These are phyloP conservation scores for Acropora yongei DNA, from an alignment of 64 coral and sea anemone species.

Conservation along the genomic window DNA sequence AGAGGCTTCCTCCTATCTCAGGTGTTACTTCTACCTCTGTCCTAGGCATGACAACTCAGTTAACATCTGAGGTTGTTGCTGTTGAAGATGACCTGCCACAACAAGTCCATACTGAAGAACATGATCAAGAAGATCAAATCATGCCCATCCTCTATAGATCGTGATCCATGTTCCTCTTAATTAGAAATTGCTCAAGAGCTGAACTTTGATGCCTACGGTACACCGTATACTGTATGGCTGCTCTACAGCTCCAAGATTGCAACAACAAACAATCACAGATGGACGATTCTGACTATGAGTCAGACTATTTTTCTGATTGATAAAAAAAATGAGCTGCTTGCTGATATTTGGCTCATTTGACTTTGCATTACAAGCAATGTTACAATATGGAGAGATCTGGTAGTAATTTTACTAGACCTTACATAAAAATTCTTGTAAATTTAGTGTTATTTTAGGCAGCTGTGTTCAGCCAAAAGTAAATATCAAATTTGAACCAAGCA, in stretches of 20 bases:
- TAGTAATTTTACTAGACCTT: background rate
- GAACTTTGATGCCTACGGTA: slow-evolving; percentile 1
- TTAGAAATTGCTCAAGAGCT: background rate
- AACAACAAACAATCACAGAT: background rate
- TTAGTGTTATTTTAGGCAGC: slow-evolving; percentile 8
- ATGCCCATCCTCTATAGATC: too few species aligned
- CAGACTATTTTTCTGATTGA: slow-evolving; percentile 35
- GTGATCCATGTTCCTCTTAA: slow-evolving; percentile 2
- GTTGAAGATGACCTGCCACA: background rate
- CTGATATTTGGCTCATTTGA: background rate
- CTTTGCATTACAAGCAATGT: background rate
- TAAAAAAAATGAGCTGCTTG: slow-evolving; percentile 7
- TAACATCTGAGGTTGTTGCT: background rate
- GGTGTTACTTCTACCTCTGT: background rate
- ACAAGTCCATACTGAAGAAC: too few species aligned
- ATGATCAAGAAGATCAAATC: too few species aligned
- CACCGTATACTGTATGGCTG: background rate
- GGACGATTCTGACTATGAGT: slow-evolving; percentile 36
- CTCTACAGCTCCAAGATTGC: slow-evolving; percentile 27
- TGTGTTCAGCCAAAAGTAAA: slow-evolving; percentile 10
- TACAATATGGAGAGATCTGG: background rate
- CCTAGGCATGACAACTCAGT: background rate
- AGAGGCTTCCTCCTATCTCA: slow-evolving; percentile 30
- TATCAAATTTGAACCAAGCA: background rate
- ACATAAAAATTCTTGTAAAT: background rate